phyloP scores from a whole-genome alignment of 2,113 vertebrate species.

The Microtus ochrogaster region DNA sequence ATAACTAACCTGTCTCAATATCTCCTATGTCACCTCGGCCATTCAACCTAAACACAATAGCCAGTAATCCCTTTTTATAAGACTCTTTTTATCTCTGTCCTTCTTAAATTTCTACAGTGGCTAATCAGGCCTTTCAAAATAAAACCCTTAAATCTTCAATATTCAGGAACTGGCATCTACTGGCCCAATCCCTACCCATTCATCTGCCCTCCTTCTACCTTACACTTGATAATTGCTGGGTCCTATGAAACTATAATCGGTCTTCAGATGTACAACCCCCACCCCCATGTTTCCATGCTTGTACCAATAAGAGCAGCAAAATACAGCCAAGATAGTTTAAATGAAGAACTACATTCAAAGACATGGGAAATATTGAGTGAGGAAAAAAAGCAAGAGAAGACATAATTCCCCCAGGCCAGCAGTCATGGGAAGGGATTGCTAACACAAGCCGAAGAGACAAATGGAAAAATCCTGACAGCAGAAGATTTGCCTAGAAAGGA shows the following conservation, averaged over 20 bases:
- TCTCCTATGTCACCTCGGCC: neutral
- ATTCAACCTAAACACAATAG: neutral
- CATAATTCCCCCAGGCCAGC: neutral
- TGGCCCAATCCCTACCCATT: neutral
- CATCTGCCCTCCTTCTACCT: neutral
- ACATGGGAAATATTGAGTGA: neutral
- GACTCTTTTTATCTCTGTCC: neutral
- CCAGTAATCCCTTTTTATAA: neutral
- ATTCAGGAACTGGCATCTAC: neutral
- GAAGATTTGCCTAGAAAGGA: neutral
- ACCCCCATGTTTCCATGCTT: neutral
- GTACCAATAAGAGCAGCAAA: neutral
- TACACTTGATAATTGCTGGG: neutral
- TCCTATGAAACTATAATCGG: neutral
- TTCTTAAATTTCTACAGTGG: conserved; percentile 2
- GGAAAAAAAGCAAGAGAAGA: neutral
- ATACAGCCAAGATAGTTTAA: neutral
- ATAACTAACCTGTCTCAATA: neutral
- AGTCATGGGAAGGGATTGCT: neutral
- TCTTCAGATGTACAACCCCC: neutral
- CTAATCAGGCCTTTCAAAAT: neutral
- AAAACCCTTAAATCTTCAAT: neutral
- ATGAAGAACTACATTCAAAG: neutral
- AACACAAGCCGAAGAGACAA: neutral
- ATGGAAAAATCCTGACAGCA: neutral